phyloP scores from a whole-genome alignment of 1,140 invertebrate genomes.

The Pogonognathellus flavescens region DNA sequence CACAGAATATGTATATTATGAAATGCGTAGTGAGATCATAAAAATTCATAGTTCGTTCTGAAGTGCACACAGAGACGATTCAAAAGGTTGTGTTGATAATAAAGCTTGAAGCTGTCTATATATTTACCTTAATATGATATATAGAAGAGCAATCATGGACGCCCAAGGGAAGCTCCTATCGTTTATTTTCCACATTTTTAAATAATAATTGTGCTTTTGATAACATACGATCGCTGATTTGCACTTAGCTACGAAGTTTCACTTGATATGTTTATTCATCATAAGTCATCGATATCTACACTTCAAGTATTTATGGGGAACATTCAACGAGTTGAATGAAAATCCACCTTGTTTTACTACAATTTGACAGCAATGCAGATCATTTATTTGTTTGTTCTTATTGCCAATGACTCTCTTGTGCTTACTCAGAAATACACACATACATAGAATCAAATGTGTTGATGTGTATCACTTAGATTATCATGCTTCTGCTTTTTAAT shows the following conservation, averaged over 20 bases:
- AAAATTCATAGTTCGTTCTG: slow-evolving; percentile 16
- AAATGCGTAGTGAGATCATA: slow-evolving; percentile 13
- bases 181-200: slow-evolving; percentile 58
- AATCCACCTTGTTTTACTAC: slow-evolving; percentile 19
- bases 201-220: slow-evolving; percentile 57
- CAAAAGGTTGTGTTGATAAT: background rate
- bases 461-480: too few relatives aligned
- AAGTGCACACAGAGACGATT: slow-evolving; percentile 18
- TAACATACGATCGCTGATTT: slow-evolving; percentile 59
- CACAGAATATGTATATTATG: too few relatives aligned
- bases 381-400: background rate
- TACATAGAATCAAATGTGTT: background rate
- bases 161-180: slow-evolving; percentile 53
- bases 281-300: slow-evolving; percentile 33
- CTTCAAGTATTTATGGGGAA: slow-evolving; percentile 32
- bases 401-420: slow-evolving; percentile 21
- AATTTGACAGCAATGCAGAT: background rate
- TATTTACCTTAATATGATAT: background rate
- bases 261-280: slow-evolving; percentile 60
- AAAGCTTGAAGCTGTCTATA: background rate
- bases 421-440: background rate
- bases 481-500: background rate
- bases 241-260: slow-evolving; percentile 45
- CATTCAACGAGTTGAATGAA: slow-evolving; percentile 31
- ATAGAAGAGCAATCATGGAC: slow-evolving; percentile 36